A percentile compares a stretch with the other conserved stretches of the same genome.
phyloP scores from a whole-genome alignment of 2,113 vertebrate species.

The Saccopteryx leptura region DNA sequence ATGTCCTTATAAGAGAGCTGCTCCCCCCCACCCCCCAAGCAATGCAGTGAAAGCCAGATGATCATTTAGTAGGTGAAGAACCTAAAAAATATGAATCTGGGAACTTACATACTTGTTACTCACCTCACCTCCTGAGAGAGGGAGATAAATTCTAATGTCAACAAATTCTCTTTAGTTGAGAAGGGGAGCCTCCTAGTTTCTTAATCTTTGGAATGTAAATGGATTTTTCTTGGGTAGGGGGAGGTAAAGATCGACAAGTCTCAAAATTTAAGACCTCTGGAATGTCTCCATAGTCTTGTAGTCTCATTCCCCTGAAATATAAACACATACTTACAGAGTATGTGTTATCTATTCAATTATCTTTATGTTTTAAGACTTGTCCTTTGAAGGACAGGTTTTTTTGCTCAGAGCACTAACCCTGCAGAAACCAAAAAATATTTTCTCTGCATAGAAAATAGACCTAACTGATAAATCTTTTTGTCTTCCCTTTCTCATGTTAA shows the following conservation, averaged over 20 bases:
- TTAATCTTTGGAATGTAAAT: conserved; percentile 36
- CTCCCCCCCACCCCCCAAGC: background rate
- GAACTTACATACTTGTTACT: background rate
- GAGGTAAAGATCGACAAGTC: background rate
- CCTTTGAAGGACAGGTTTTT: background rate
- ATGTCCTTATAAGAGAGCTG: background rate
- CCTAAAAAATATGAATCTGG: background rate
- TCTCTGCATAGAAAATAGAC: background rate
- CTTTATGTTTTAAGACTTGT: conserved; percentile 22
- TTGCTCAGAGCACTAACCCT: background rate
- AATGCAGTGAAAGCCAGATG: background rate
- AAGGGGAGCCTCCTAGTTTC: background rate
- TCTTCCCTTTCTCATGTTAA: background rate
- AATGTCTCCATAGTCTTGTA: background rate
- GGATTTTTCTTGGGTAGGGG: background rate
- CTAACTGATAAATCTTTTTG: background rate
- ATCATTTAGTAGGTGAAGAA: background rate
- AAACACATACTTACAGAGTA: background rate
- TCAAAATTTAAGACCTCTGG: background rate
- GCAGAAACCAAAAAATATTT: conserved; percentile 27
- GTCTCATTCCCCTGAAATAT: background rate
- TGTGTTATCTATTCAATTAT: background rate
- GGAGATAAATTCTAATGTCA: background rate
- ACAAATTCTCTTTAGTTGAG: background rate
- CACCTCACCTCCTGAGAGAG: background rate